A percentile compares a stretch with the other conserved stretches of the same genome.
Conservation (phyloP, 2,888 invertebrate species). For the Monochamus alternatus region DNA sequence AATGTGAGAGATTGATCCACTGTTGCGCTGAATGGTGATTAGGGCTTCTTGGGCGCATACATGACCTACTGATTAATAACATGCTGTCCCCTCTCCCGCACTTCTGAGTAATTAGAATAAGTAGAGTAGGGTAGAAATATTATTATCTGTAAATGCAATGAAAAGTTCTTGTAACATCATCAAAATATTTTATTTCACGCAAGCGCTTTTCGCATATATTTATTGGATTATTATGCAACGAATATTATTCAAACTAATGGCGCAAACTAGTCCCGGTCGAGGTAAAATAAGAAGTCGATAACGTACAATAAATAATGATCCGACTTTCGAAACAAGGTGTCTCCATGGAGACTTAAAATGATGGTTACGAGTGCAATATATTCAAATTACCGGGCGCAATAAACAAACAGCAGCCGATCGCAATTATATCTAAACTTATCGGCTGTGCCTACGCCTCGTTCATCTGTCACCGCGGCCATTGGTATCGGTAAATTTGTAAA, state of each 20-base stretch:
- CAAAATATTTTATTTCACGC: too few species aligned
- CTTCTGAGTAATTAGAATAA: too few species aligned
- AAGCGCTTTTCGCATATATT: not conserved
- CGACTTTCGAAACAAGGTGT: slow-evolving; percentile 13
- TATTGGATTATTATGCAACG: not conserved
- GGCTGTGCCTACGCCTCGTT: slow-evolving; percentile 35
- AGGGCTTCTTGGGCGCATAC: too few species aligned
- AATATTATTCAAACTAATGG: slow-evolving; percentile 6
- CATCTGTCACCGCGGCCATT: slow-evolving; percentile 33
- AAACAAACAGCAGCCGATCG: slow-evolving; percentile 60
- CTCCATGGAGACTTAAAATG: slow-evolving; percentile 43
- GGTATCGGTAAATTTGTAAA: slow-evolving; percentile 34
- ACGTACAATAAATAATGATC: slow-evolving; percentile 27
- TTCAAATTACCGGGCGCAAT: slow-evolving; percentile 61
- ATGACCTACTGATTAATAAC: too few species aligned
- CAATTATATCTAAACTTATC: slow-evolving; percentile 58
- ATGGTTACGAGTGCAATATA: slow-evolving; percentile 56
- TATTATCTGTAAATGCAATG: too few species aligned
- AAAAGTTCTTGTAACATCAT: too few species aligned
- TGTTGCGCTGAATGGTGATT: too few species aligned
- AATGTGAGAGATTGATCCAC: too few species aligned
- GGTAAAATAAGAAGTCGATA: slow-evolving; percentile 10
- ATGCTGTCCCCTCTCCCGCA: too few species aligned
- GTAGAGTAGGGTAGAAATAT: too few species aligned
- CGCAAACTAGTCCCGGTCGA: not conserved